Evolutionary conservation across 2,113 vertebrate genomes (phyloP).

Genomic region (Microtus pennsylvanicus): DNA sequence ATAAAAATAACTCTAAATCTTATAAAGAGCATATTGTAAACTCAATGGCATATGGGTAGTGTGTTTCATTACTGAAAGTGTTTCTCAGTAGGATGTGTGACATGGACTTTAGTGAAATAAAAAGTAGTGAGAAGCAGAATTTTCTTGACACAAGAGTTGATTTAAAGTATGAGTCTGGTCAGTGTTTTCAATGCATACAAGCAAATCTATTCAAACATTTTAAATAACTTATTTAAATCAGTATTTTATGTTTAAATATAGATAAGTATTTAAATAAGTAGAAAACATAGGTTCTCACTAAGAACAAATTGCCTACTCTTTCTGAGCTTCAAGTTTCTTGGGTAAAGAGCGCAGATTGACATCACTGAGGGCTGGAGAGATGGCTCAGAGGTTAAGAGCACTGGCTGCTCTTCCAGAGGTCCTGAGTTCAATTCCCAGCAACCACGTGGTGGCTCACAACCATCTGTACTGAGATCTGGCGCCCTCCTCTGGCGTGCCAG

Average conservation of each 20-base stretch:
- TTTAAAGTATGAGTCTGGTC: background rate
- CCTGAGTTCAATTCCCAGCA: no score
- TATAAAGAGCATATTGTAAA: background rate
- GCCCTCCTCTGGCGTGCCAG: no score
- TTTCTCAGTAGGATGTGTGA: slow-evolving; percentile 7
- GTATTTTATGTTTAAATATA: background rate
- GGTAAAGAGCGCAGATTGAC: background rate
- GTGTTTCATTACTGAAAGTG: slow-evolving; percentile 23
- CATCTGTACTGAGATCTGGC: no score
- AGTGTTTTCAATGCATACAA: background rate
- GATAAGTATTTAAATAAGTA: background rate
- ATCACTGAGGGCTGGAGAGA: background rate
- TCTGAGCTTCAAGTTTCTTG: background rate
- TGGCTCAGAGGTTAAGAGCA: no score
- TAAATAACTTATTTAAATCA: background rate
- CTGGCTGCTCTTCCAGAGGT: no score
- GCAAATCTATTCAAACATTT: slow-evolving; percentile 5
- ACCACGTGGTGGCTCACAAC: no score
- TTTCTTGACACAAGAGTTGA: background rate
- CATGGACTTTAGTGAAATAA: background rate
- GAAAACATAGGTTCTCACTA: background rate
- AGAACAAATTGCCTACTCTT: slow-evolving; percentile 10
- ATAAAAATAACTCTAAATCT: background rate
- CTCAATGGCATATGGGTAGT: background rate
- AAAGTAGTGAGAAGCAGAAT: slow-evolving; percentile 27